phyloP scores from a whole-genome alignment of 2,888 invertebrate genomes.

The Netelia inedita region DNA sequence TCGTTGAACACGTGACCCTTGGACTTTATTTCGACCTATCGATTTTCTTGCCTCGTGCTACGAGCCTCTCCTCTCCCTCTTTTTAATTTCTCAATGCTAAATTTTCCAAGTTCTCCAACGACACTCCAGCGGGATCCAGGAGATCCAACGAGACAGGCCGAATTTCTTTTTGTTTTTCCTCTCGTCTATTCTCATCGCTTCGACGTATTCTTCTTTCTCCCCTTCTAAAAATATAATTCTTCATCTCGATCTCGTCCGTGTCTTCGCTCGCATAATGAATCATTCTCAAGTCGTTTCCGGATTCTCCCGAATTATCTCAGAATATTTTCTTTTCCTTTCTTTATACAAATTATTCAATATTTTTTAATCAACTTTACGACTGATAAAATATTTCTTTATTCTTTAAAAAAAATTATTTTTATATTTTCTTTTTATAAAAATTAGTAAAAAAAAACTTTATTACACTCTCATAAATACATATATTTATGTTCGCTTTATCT shows the following conservation, averaged over 20 bases:
- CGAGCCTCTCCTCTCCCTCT: constrained; percentile 20
- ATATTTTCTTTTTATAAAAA: background rate
- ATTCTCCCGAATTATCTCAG: background rate
- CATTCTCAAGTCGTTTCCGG: background rate
- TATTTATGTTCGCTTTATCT: background rate
- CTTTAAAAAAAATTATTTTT: background rate
- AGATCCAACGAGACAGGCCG: background rate
- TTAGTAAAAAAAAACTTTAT: no score
- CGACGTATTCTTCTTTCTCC: background rate
- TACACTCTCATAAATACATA: background rate
- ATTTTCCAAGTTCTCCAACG: constrained; percentile 45
- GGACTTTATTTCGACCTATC: background rate
- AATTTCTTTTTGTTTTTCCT: background rate
- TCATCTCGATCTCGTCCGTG: background rate
- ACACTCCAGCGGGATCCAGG: no score
- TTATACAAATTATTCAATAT: background rate
- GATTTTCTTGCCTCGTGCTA: constrained; percentile 35
- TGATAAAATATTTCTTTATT: no score
- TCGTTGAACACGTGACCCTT: no score
- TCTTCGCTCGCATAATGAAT: background rate
- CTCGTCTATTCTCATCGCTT: background rate
- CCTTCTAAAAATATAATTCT: background rate
- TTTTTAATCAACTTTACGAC: background rate
- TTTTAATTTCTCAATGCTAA: constrained; percentile 38
- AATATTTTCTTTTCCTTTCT: background rate